A percentile compares a stretch with the other conserved stretches of the same genome.
These are phyloP conservation scores for Sphecodes monilicornis DNA, from an alignment of 2,888 invertebrate genomes.

Conservation along the genomic window DNA sequence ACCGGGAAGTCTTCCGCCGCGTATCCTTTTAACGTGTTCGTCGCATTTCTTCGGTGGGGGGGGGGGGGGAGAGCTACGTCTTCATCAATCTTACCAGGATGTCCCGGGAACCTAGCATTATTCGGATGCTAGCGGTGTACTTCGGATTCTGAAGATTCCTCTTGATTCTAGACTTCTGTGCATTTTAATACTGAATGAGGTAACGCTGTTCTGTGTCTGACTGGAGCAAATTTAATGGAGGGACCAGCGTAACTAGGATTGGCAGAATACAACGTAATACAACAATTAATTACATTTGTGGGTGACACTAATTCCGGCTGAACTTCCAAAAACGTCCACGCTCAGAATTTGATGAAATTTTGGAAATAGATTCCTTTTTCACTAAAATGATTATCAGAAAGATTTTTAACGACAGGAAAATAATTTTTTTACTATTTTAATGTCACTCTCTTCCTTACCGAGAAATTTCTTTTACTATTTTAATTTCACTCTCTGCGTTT, in stretches of 20 bases:
- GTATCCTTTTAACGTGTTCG: not conserved
- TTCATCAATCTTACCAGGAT: slow-evolving; percentile 3
- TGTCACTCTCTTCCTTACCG: too few species aligned
- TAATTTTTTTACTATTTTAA: too few species aligned
- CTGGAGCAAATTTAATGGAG: not conserved
- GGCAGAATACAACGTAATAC: not conserved
- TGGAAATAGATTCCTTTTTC: too few species aligned
- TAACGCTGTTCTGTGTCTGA: not conserved
- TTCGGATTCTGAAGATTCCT: not conserved
- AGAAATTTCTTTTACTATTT: too few species aligned
- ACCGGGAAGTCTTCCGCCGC: not conserved
- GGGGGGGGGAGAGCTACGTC: slow-evolving; percentile 17
- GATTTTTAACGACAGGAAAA: too few species aligned
- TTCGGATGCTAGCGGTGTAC: not conserved
- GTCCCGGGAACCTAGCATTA: not conserved
- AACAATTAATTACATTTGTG: not conserved
- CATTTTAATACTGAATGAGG: not conserved
- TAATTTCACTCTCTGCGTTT: too few species aligned
- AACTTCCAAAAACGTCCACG: too few species aligned
- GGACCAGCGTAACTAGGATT: not conserved
- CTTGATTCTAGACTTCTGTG: not conserved
- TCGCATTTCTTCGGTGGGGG: not conserved
- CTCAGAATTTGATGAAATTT: too few species aligned
- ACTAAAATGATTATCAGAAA: too few species aligned
- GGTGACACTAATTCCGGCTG: too few species aligned